Base-by-base conservation (phyloP, 1,140 invertebrate species). In the Megalonaias nervosa region DNA sequence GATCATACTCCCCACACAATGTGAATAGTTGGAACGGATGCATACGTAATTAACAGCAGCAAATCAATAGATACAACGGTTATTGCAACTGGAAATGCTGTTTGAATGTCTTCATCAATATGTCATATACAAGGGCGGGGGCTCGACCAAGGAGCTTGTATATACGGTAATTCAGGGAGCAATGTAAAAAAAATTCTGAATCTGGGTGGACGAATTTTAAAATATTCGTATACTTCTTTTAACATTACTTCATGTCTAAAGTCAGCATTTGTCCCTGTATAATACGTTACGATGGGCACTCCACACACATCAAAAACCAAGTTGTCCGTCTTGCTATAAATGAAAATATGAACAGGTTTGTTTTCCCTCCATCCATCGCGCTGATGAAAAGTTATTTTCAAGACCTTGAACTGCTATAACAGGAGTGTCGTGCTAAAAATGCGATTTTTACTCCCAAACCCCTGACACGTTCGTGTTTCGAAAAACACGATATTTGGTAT, bases 221-320 rank as follows among this genome's bases (percentile, higher is more conserved):
- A 21, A 64, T 65, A 13, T 71, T 71, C 19, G 12, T 65, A 38
- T 67, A 76, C 17, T 76, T 76, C n/a, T 76, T 76, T n/a, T 23
- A n/a, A 17, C 64, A 76, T 14, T 68, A 70, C 48, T 76, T 59
- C 26, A 61, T 70, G 1, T 13, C 19, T 17, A 58, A 75, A 60
- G 67, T 75, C 19, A 68, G n/a, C 17, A 38, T 59, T 19, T 15
- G 67, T 12, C 67, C 74, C 16, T 31, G 48, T 3, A 61, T 75
- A 12, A 23, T 75, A 16, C 21, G 68, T 1, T 69, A 69, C 64
- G 74, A 75, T 26, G 73, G 73, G 2, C 66, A 74, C 60, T 21
- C 67, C n/a, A 75, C 26, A 1, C 74, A 69, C 38, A 75, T 75
- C 14, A 69, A n/a, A 56, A 12, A 17, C 11, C 59, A 68, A 16